Base-by-base conservation (phyloP, 2,888 invertebrate genomes). In the Mesorhabditis belari region DNA sequence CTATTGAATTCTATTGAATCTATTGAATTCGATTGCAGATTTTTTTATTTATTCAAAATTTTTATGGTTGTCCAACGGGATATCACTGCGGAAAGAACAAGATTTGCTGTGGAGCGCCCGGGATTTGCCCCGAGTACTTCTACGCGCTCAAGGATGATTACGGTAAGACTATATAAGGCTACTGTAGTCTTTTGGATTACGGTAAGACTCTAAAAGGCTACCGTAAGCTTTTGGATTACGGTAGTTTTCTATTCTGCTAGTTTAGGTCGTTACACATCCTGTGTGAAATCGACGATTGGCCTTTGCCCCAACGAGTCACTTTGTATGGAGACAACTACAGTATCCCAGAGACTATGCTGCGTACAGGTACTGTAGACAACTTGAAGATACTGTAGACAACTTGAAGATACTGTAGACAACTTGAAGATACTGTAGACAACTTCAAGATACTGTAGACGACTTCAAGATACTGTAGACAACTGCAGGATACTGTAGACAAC, bases 41-140 rank as follows among this genome's bases (percentile, higher is more conserved):
- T n/a, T n/a, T 17, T 17, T 25, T 55, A 55, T 23, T 27, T 57
- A 19, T 29, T 12, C 5, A 4, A 25, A 5, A 25, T 55, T 24
- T 28, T 55, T 23, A 55, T 19, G 59, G 58, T 29, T 63, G 63
- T 28, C 56, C 59, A 21, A 24, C n/a, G 25, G 60, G 63, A 17
- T 63, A 28, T 44, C 52, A 54, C 27, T 63, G 63, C 54, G 56
- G 60, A 4, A 57, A 63, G 21, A 63, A 60, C 44, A 60, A 60
- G 23, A 49, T 63, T 35, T 62, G 62, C 50, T 62, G 62, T 55
- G 62, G 55, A 5, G 50, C 29, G 21, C 62, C 62, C 2, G 62
- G 62, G 53, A 26, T 58, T 4, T 62, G 62, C 26, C 62, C 62
- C 3, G 9, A 23, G 35, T 44, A 49, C 35, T 57, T 49, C 25